These are phyloP conservation scores for Sebastolobus alascanus DNA, from an alignment of 2,797 vertebrate species.

Conservation along the genomic window DNA sequence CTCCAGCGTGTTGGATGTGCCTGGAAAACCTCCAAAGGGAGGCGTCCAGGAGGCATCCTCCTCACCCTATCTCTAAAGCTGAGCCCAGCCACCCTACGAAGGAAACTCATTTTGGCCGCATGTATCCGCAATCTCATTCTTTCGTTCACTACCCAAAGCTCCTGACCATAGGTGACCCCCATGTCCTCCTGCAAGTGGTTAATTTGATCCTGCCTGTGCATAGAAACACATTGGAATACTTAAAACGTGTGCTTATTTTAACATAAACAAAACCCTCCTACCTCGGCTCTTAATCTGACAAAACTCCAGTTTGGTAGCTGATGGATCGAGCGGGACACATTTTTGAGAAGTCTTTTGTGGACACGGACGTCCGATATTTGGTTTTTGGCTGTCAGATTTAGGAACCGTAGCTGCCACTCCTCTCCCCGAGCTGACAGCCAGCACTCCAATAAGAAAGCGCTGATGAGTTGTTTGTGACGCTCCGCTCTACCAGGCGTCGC, in stretches of 20 bases:
- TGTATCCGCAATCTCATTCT: no score
- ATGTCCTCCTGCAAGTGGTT: background rate
- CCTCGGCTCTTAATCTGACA: constrained; percentile 4
- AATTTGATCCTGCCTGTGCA: background rate
- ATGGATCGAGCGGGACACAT: constrained; percentile 10
- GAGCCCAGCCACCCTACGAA: no score
- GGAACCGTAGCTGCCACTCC: constrained; percentile 47
- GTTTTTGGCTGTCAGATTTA: constrained; percentile 60
- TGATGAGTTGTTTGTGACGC: constrained; percentile 62
- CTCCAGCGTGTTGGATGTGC: background rate
- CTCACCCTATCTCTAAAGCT: no score
- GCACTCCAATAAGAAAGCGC: constrained; percentile 52
- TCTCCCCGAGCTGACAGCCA: constrained; percentile 42
- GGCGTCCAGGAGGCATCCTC: no score
- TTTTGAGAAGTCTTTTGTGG: constrained; percentile 36
- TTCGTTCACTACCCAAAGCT: no score
- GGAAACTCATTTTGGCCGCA: no score
- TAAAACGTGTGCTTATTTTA: background rate
- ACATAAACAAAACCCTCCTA: background rate
- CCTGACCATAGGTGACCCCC: no score
- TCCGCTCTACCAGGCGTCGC: constrained; percentile 51
- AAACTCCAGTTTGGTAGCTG: constrained; percentile 5
- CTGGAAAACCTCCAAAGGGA: no score
- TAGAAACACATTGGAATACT: background rate
- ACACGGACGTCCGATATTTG: constrained; percentile 32